These are phyloP conservation scores for Pachyramphus minor DNA, from an alignment of 2,113 vertebrate genomes.

Conservation along the genomic window DNA sequence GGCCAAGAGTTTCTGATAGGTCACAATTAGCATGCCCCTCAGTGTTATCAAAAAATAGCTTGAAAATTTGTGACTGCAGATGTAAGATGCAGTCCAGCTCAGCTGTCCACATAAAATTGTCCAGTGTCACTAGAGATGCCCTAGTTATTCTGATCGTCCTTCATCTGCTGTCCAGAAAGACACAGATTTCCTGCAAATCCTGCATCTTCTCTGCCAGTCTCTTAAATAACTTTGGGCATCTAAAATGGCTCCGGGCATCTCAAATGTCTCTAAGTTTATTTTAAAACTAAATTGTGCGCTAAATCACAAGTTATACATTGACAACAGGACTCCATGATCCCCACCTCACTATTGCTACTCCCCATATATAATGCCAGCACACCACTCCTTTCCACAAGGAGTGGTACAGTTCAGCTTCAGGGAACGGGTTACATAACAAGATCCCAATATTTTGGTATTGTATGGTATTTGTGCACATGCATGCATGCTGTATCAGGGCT, in stretches of 20 bases:
- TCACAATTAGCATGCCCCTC: neutral
- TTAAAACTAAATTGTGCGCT: neutral
- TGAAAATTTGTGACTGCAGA: neutral
- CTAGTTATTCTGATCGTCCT: neutral
- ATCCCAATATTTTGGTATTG: neutral
- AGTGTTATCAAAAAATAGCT: neutral
- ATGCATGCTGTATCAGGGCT: neutral
- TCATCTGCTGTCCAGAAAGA: neutral
- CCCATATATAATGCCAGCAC: rapidly evolving
- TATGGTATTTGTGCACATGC: neutral
- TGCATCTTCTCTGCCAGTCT: neutral
- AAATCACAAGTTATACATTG: neutral
- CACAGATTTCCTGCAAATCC: neutral
- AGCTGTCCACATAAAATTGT: neutral
- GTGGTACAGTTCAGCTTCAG: no score
- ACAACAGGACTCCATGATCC: neutral
- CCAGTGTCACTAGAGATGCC: neutral
- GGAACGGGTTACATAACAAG: neutral
- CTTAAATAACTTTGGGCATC: neutral
- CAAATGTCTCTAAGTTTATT: neutral
- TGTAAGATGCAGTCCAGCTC: neutral
- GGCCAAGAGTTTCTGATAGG: neutral
- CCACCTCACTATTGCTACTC: no score
- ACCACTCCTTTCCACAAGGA: neutral
- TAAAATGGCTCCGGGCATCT: neutral